These are phyloP conservation scores for Ennomos erosarius DNA, from an alignment of 2,888 invertebrate species.

Conservation along the genomic window DNA sequence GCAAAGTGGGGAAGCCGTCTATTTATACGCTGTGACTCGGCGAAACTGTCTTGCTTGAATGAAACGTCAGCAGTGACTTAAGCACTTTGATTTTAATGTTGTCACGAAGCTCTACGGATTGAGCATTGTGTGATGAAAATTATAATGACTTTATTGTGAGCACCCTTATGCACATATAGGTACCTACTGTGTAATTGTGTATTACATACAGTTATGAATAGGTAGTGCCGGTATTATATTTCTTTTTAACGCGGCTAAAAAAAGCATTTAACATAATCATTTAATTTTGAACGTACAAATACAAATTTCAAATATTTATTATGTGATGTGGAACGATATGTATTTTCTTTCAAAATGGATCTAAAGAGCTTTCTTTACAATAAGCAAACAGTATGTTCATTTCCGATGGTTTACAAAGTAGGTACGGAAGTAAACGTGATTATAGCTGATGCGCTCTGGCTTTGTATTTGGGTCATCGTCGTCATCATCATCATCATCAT, in stretches of 20 bases:
- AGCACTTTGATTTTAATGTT: conserved; percentile 46
- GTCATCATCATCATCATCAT: no score
- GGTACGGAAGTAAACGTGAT: no score
- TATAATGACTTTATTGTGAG: no score
- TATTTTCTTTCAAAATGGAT: conserved; percentile 18
- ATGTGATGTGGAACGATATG: conserved; percentile 1
- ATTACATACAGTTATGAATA: no score
- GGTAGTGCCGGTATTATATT: no score
- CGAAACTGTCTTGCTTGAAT: conserved; percentile 47
- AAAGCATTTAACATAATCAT: no score
- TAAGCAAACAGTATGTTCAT: conserved; percentile 16
- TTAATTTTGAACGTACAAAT: neutral
- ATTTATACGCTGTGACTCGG: conserved; percentile 70
- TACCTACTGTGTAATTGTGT: no score
- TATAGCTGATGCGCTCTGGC: no score
- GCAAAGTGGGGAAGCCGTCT: conserved; percentile 61
- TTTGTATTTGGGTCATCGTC: no score
- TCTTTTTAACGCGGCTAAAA: no score
- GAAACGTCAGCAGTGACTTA: conserved; percentile 26
- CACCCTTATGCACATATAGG: no score
- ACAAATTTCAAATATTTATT: conserved; percentile 16
- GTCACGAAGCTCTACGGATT: conserved; percentile 35
- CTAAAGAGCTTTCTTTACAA: conserved; percentile 10
- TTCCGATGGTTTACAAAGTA: conserved; percentile 8
- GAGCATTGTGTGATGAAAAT: no score